Evolutionary conservation across 1,140 invertebrate genomes (phyloP).

Genomic region (Micrasema minimum): DNA sequence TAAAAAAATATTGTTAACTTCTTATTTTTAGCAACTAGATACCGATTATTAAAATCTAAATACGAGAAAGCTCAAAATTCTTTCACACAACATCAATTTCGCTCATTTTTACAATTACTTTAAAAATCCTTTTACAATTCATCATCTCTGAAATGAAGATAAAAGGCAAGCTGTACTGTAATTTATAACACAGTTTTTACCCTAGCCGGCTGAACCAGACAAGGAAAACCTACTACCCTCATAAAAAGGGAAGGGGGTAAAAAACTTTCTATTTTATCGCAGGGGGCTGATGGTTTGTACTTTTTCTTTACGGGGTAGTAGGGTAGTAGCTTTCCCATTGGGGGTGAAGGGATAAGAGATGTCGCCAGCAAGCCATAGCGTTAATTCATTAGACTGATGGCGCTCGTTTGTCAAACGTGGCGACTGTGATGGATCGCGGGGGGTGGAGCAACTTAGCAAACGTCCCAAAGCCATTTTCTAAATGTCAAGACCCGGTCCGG

Average conservation of each 20-base stretch:
- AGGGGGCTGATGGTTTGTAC: not conserved
- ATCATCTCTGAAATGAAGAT: constrained; percentile 40
- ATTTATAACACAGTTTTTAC: constrained; percentile 40
- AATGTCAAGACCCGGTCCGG: constrained; percentile 25
- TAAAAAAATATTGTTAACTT: not conserved
- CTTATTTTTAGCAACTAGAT: not conserved
- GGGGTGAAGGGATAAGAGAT: constrained; percentile 23
- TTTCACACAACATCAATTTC: constrained; percentile 11
- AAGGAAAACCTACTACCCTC: not conserved
- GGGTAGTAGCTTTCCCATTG: constrained; percentile 2
- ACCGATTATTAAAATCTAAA: not conserved
- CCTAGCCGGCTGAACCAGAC: not conserved
- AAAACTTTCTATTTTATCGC: not conserved
- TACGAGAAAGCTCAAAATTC: not conserved
- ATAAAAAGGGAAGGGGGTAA: too few relatives aligned
- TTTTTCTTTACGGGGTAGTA: not conserved
- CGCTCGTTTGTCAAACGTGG: constrained; percentile 40
- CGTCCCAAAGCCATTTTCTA: constrained; percentile 35
- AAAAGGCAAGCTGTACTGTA: constrained; percentile 32
- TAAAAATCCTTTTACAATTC: constrained; percentile 34
- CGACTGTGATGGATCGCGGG: constrained; percentile 20
- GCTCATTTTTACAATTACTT: constrained; percentile 18
- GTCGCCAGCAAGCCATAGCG: constrained; percentile 36
- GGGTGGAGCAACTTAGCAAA: constrained; percentile 30
- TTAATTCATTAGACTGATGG: constrained; percentile 45